Percentiles rank a stretch among this genome's conserved stretches.
These are phyloP conservation scores for Nautilus pompilius DNA, from an alignment of 1,140 invertebrate species.

Conservation along the genomic window DNA sequence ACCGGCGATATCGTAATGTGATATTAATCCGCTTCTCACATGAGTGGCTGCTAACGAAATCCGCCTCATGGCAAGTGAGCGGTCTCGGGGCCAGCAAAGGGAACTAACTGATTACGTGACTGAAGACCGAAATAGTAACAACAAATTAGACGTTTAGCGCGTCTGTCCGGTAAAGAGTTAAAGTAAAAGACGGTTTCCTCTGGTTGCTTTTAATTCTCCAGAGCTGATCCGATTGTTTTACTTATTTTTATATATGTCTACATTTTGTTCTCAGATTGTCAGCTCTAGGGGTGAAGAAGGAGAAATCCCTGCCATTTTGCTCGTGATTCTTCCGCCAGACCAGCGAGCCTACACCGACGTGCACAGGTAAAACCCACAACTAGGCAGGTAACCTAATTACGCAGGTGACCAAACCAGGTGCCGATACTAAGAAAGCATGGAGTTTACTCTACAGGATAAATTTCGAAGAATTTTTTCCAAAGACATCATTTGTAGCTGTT, in stretches of 20 bases:
- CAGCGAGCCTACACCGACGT: conserved; percentile 28
- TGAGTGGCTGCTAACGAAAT: too few species aligned
- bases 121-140: neutral
- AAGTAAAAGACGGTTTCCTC: neutral
- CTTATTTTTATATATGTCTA: neutral
- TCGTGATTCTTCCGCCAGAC: conserved; percentile 45
- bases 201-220: neutral
- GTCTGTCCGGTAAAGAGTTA: neutral
- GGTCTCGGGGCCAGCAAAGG: too few species aligned
- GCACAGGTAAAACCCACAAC: conserved; percentile 25
- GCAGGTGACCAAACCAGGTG: too few species aligned
- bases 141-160: neutral
- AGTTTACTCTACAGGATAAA: too few species aligned
- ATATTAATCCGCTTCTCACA: too few species aligned
- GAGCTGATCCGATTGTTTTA: neutral
- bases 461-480: too few species aligned
- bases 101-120: neutral
- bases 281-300: conserved; percentile 29
- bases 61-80: too few species aligned
- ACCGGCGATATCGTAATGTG: too few species aligned
- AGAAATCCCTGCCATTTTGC: conserved; percentile 38
- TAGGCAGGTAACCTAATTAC: neutral
- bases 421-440: too few species aligned
- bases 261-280: conserved; percentile 16
- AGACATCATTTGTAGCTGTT: too few species aligned